Evolutionary conservation across 2,888 invertebrate species (phyloP).

Genomic region (Podotricha telesiphe): DNA sequence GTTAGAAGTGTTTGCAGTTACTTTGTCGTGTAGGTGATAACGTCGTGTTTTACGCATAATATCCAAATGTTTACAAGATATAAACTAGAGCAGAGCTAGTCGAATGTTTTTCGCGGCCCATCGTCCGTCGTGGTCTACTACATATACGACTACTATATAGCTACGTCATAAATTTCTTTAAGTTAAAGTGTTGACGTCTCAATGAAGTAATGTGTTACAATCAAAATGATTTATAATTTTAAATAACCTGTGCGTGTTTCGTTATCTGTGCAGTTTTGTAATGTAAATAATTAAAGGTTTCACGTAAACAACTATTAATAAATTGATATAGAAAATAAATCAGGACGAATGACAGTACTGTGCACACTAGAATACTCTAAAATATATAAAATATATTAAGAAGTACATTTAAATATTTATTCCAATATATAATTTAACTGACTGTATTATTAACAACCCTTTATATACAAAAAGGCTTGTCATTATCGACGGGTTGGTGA

Average conservation of each 20-base stretch:
- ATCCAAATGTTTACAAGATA: conserved; percentile 52
- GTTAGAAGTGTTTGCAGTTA: conserved; percentile 19
- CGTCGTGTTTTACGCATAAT: conserved; percentile 30
- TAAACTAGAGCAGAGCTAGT: conserved; percentile 49
- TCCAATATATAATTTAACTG: neutral
- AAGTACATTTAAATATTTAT: neutral
- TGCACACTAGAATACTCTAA: neutral
- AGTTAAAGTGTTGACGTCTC: conserved; percentile 35
- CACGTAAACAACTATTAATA: neutral
- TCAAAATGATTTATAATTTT: conserved; percentile 4
- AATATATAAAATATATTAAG: neutral
- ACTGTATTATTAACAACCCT: no score
- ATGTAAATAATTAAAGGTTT: no score
- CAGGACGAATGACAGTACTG: neutral
- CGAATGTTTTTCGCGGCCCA: conserved; percentile 59
- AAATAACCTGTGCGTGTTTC: neutral
- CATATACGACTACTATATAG: conserved; percentile 56
- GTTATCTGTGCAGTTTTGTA: neutral
- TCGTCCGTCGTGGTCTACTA: conserved; percentile 52
- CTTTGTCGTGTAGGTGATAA: conserved; percentile 40
- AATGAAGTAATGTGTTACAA: conserved; percentile 3
- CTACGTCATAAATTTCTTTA: conserved; percentile 57
- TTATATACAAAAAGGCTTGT: conserved; percentile 49
- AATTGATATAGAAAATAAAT: neutral
- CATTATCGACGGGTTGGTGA: conserved; percentile 56